Evolutionary conservation across 2,797 vertebrate genomes (phyloP).

Genomic region (Naso thynnoides): DNA sequence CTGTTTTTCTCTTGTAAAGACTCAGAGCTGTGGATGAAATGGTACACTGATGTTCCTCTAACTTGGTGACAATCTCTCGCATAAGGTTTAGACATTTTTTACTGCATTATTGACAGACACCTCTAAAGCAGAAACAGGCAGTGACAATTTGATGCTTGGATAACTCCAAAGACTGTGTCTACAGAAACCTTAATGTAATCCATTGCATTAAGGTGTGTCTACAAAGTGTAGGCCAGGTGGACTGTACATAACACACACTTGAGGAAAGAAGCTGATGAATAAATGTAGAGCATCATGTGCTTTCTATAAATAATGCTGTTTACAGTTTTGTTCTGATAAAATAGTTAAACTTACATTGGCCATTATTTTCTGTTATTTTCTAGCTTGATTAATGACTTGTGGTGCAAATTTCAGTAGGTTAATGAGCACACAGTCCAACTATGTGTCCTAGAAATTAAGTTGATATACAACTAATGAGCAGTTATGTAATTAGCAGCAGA

Average conservation of each 20-base stretch:
- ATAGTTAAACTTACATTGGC: slow-evolving; percentile 20
- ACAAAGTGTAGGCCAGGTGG: slow-evolving; percentile 23
- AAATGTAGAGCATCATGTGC: slow-evolving; percentile 46
- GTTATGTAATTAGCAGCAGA: slow-evolving; percentile 15
- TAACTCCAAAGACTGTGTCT: slow-evolving; percentile 12
- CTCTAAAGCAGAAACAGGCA: slow-evolving; percentile 4
- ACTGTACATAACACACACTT: slow-evolving; percentile 48
- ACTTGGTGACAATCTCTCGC: slow-evolving; percentile 61
- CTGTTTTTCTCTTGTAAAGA: slow-evolving; percentile 48
- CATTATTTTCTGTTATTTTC: slow-evolving; percentile 16
- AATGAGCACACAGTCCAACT: slow-evolving; percentile 5
- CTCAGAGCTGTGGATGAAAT: slow-evolving; percentile 12
- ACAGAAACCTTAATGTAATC: slow-evolving; percentile 23
- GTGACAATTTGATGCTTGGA: slow-evolving; percentile 17
- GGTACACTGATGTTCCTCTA: slow-evolving; percentile 13
- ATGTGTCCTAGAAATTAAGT: neutral
- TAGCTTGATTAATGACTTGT: slow-evolving; percentile 2
- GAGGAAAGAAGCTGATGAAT: slow-evolving; percentile 40
- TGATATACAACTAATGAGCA: slow-evolving; percentile 12
- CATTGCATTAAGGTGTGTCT: slow-evolving; percentile 29
- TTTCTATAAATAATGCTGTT: slow-evolving; percentile 38
- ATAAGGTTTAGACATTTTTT: slow-evolving; percentile 24
- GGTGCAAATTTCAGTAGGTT: slow-evolving; percentile 4
- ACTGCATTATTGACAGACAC: slow-evolving; percentile 24
- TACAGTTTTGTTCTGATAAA: slow-evolving; percentile 24